phyloP scores from a whole-genome alignment of 1,140 invertebrate genomes.

The Psilanteris sp. region DNA sequence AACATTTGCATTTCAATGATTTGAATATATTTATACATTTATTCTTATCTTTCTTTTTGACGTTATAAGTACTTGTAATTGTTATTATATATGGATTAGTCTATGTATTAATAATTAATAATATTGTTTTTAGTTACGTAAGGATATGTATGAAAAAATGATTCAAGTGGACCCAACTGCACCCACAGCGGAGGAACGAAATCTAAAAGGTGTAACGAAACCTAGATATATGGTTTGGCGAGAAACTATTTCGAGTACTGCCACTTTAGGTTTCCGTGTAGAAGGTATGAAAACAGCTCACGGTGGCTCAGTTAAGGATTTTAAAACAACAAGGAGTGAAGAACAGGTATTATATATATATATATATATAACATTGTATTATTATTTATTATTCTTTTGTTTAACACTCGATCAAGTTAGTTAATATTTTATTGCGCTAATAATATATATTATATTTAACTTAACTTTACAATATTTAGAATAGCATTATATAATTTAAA shows the following conservation, averaged over 20 bases:
- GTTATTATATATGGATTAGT: no score
- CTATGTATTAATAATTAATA: no score
- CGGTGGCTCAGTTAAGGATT: constrained; percentile 95
- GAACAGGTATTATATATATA: constrained; percentile 82
- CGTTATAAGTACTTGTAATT: no score
- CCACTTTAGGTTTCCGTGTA: constrained; percentile 96
- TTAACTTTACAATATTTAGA: no score
- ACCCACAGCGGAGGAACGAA: constrained; percentile 93
- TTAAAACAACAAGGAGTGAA: constrained; percentile 95
- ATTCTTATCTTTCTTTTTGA: no score
- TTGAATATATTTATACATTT: constrained; percentile 5
- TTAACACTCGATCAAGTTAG: no score
- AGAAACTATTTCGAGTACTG: constrained; percentile 97
- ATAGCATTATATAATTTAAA: no score
- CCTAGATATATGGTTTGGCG: constrained; percentile 98
- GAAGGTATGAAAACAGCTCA: constrained; percentile 95
- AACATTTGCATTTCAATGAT: no score
- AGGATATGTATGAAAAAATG: constrained; percentile 99
- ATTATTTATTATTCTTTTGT: no score
- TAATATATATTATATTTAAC: no score
- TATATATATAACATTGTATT: no score
- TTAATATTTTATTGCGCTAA: no score
- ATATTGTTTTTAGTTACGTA: constrained; percentile 75
- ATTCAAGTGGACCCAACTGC: constrained; percentile 94
- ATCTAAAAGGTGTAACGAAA: constrained; percentile 94